phyloP scores from a whole-genome alignment of 2,797 vertebrate species.

The Petrocephalus schoutedeni region DNA sequence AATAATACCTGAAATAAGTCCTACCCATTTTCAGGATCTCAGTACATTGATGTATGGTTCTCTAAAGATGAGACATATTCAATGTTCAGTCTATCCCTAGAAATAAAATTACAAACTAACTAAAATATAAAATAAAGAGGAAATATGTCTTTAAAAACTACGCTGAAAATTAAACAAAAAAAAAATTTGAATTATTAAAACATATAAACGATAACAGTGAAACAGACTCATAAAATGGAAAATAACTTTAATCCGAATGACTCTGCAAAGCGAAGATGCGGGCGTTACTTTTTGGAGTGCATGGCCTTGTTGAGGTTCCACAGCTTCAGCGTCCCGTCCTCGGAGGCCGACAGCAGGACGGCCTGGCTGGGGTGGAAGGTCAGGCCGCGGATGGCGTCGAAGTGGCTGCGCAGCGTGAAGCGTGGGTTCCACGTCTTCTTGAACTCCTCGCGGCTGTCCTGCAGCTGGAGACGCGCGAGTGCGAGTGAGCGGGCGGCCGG shows the following conservation, averaged over 20 bases:
- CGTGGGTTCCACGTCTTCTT: constrained; percentile 88
- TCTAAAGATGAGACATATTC: background rate
- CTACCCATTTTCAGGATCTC: background rate
- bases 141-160: background rate
- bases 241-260: background rate
- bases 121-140: background rate
- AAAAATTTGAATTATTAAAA: background rate
- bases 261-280: background rate
- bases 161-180: background rate
- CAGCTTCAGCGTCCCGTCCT: constrained; percentile 83
- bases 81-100: background rate
- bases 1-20: background rate
- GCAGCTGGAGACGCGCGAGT: constrained; percentile 56
- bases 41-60: background rate
- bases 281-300: constrained; percentile 76
- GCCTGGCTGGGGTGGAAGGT: constrained; percentile 80
- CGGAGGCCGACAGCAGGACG: constrained; percentile 76
- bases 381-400: constrained; percentile 78
- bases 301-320: constrained; percentile 89
- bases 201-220: background rate
- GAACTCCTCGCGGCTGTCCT: constrained; percentile 78
- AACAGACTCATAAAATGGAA: too few relatives aligned
- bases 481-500: background rate
- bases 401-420: constrained; percentile 85
- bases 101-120: background rate